Evolutionary conservation across 2,797 vertebrate genomes (phyloP), one percentile per base, ranked within the genome.

Genomic region (Acipenser transmontanus): DNA sequence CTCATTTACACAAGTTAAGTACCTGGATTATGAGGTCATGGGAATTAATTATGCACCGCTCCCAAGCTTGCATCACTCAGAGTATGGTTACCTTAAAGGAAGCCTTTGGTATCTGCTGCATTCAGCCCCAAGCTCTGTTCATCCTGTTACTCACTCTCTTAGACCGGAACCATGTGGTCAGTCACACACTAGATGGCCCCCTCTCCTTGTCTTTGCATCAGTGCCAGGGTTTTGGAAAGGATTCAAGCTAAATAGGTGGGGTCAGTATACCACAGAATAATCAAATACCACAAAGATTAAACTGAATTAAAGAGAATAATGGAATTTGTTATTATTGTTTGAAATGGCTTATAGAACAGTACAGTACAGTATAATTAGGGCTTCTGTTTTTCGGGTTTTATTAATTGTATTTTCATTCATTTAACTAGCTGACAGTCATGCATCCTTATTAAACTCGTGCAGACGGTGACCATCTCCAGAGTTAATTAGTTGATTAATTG

Each of bases 211-310:
- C 47, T 59, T 57, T 66, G 13, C 20, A 13, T 60, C 6, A 49
- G 48, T 66, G 34, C 20, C 51, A 7, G 9, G 13, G 49, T 50
- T 20, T 34, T 13, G 14, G 66, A 50, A 62, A 47, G 59, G 6
- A 48, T 14, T 48, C 7, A 8, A 48, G 52, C 20, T 20, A 56
- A 57, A 57, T 49, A 49, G 56, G 65, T 59, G 57, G 54, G 48
- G 56, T 11, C n/a, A 9, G 13, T 56, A 50, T 59, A 49, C 56
- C 65, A 60, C 8, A 47, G 47, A 48, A 66, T 13, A 60, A 20
- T 59, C 47, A 66, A 66, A 66, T 66, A 48, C 11, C 47, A 49
- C 14, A 49, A 7, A 49, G 47, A 34, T 57, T 66, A 66, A 66
- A 59, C 54, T 56, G n/a, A 49, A 12, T 50, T 13, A 49, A 12